A percentile compares a stretch with the other conserved stretches of the same genome.
These are phyloP conservation scores for Sitta europaea DNA, from an alignment of 2,113 vertebrate species.

Conservation along the genomic window DNA sequence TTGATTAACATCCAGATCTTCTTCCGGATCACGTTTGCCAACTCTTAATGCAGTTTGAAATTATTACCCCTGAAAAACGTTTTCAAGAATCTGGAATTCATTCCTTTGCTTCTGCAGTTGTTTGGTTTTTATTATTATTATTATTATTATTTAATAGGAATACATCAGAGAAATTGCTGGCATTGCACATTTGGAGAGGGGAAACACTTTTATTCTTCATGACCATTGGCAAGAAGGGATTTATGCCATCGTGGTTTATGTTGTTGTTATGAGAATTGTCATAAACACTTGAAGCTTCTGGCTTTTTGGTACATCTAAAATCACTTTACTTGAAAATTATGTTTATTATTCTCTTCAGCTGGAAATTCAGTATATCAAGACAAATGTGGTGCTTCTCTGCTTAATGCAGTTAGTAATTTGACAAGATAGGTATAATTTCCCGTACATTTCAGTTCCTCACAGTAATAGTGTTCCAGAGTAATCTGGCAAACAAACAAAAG, in stretches of 20 bases:
- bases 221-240: not conserved
- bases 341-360: constrained; percentile 18
- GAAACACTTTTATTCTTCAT: not conserved
- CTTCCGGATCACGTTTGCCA: not conserved
- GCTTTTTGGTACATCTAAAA: not conserved
- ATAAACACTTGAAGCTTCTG: not conserved
- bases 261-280: not conserved
- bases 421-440: constrained; percentile 33
- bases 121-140: too few species aligned
- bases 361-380: constrained; percentile 40
- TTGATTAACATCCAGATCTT: not conserved
- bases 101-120: not conserved
- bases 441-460: not conserved
- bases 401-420: constrained; percentile 20
- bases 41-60: not conserved
- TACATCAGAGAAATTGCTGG: not conserved
- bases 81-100: not conserved
- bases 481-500: constrained; percentile 32
- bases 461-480: not conserved
- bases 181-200: not conserved
- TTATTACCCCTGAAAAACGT: not conserved
- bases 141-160: too few species aligned
- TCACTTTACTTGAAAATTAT: constrained; percentile 42
- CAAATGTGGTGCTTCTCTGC: not conserved
- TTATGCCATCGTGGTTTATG: not conserved